Conservation (phyloP, 2,888 invertebrate species). For the Drosophila paracracens region DNA sequence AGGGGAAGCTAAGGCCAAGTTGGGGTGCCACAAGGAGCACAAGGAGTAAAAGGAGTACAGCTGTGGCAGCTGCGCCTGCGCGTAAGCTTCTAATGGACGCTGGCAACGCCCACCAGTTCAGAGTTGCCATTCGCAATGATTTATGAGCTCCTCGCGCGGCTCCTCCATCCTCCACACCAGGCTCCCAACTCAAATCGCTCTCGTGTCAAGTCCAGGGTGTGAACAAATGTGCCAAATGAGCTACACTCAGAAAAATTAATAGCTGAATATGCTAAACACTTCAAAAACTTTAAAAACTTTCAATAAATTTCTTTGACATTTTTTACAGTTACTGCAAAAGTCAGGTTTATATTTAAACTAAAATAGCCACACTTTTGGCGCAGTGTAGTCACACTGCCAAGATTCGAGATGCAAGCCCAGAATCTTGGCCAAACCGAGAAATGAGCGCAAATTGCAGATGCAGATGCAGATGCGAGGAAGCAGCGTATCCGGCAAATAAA, state of each 20-base stretch:
- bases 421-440: conserved; percentile 38
- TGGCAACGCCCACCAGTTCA: conserved; percentile 67
- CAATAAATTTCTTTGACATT: background rate
- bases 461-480: conserved; percentile 23
- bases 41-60: conserved; percentile 2
- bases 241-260: background rate
- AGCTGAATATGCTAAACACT: background rate
- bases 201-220: conserved; percentile 53
- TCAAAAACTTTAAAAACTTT: background rate
- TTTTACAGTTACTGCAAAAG: background rate
- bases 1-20: background rate
- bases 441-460: conserved; percentile 55
- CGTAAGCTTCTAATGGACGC: conserved; percentile 78
- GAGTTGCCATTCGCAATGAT: conserved; percentile 62
- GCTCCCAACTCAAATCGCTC: background rate
- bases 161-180: conserved; percentile 32
- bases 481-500: conserved; percentile 31
- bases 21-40: conserved; percentile 4
- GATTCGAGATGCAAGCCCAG: conserved; percentile 13
- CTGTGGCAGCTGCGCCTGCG: conserved; percentile 41
- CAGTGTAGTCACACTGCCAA: background rate
- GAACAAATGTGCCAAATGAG: conserved; percentile 66
- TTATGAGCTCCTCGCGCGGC: conserved; percentile 63
- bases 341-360: background rate
- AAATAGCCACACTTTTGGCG: background rate